Evolutionary conservation across 2,888 invertebrate species (phyloP).

Genomic region (Uloborus plumipes): DNA sequence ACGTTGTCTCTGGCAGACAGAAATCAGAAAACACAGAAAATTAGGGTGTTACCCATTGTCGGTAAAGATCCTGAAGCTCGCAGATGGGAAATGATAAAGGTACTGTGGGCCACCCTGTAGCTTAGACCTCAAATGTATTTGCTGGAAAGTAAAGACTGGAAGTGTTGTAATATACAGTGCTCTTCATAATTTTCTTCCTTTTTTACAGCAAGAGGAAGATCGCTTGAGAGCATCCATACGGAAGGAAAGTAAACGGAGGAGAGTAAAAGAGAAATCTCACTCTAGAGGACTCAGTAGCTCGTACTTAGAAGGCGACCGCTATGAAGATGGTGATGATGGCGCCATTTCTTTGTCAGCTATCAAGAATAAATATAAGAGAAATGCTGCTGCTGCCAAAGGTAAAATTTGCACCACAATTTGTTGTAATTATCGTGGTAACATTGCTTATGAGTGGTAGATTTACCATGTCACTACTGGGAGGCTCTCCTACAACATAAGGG

Average conservation of each 20-base stretch:
- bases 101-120: conserved; percentile 69
- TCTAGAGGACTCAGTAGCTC: conserved; percentile 73
- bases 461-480: no score
- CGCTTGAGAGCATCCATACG: conserved; percentile 90
- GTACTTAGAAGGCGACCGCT: conserved; percentile 76
- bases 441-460: no score
- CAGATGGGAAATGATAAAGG: conserved; percentile 90
- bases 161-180: no score
- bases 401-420: not conserved
- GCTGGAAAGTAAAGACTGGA: no score
- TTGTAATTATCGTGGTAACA: not conserved
- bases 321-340: conserved; percentile 88
- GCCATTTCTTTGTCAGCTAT: conserved; percentile 93
- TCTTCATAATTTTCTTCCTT: not conserved
- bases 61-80: conserved; percentile 95
- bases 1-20: conserved; percentile 96
- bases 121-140: no score
- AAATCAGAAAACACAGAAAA: conserved; percentile 91
- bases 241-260: conserved; percentile 77
- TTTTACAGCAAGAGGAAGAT: conserved; percentile 92
- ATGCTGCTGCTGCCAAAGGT: conserved; percentile 68
- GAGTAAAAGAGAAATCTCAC: conserved; percentile 74
- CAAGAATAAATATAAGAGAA: conserved; percentile 91
- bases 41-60: conserved; percentile 94
- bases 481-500: no score